Evolutionary conservation across 2,113 vertebrate species (phyloP).

Genomic region (Hippopotamus amphibius): DNA sequence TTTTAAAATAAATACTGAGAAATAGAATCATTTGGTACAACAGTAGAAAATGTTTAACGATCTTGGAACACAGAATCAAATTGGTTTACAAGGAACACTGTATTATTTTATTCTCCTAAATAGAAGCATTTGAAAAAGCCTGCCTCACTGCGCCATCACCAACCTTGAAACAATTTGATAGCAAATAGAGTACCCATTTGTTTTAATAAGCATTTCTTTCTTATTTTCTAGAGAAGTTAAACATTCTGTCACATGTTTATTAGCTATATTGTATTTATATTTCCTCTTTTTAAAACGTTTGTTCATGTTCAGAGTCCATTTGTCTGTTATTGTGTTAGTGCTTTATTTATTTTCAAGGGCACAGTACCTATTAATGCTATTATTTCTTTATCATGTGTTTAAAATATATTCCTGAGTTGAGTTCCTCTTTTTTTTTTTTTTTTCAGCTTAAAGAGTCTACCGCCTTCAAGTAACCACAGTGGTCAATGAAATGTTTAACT

Average conservation of each 20-base stretch:
- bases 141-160: not conserved
- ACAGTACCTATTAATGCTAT: slow-evolving; percentile 35
- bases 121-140: slow-evolving; percentile 42
- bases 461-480: not conserved
- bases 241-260: not conserved
- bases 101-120: slow-evolving; percentile 62
- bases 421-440: not conserved
- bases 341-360: slow-evolving; percentile 31
- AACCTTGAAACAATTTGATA: slow-evolving; percentile 59
- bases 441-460: not conserved
- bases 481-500: not conserved
- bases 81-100: slow-evolving; percentile 60
- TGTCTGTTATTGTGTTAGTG: not conserved
- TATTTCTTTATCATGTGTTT: slow-evolving; percentile 38
- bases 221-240: slow-evolving; percentile 49
- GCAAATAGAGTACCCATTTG: not conserved
- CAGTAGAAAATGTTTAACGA: slow-evolving; percentile 58
- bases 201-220: not conserved
- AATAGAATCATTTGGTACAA: slow-evolving; percentile 67
- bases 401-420: slow-evolving; percentile 27
- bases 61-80: slow-evolving; percentile 65
- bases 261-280: not conserved
- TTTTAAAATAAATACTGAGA: slow-evolving; percentile 51
- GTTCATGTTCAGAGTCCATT: slow-evolving; percentile 19
- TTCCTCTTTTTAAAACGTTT: slow-evolving; percentile 39